A percentile compares a stretch with the other conserved stretches of the same genome.
Conservation (phyloP, 2,888 invertebrate genomes). For the Hermaeophaga mercurialis region DNA sequence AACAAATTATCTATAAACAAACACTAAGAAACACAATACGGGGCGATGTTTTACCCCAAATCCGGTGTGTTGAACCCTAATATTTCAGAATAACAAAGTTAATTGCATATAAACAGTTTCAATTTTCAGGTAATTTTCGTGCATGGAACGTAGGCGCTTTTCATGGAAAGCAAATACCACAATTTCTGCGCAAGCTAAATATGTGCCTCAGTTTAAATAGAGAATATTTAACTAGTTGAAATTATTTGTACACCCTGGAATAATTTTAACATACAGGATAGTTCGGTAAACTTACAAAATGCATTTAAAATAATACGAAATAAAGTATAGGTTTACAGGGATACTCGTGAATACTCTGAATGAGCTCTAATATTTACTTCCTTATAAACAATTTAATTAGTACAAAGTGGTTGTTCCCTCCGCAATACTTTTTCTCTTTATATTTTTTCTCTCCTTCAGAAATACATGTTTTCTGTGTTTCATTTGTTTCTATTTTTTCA, state of each 20-base stretch:
- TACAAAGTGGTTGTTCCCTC: no score
- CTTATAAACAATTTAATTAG: no score
- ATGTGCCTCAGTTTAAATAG: not conserved
- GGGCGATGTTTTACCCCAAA: not conserved
- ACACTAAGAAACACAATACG: not conserved
- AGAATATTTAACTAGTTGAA: not conserved
- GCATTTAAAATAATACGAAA: no score
- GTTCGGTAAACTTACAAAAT: no score
- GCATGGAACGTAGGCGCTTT: not conserved
- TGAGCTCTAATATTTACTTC: no score
- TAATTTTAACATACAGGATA: no score
- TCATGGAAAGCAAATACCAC: constrained; percentile 2
- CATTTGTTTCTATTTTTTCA: no score
- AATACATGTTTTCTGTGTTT: no score
- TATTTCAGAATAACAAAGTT: constrained; percentile 18
- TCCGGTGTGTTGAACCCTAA: not conserved
- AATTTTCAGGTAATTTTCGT: constrained; percentile 13
- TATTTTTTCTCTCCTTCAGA: no score
- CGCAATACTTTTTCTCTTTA: no score
- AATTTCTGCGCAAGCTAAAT: not conserved
- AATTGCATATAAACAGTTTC: constrained; percentile 12
- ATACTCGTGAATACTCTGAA: no score
- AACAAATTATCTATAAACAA: not conserved
- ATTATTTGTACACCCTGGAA: not conserved
- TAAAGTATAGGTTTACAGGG: no score